phyloP scores from a whole-genome alignment of 2,113 vertebrate species.

The Anolis sagrei region DNA sequence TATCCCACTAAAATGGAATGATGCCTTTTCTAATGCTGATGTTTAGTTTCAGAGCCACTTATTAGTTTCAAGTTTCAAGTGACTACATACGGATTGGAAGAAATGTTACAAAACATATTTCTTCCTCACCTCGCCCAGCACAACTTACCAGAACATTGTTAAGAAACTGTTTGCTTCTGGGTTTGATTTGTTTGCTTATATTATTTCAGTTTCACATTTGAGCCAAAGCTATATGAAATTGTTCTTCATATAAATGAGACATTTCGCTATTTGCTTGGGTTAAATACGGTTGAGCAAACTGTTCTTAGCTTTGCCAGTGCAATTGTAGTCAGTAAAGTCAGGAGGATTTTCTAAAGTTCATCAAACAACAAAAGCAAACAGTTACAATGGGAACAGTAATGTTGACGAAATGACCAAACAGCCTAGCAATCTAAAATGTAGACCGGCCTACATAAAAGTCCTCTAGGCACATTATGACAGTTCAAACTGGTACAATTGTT shows the following conservation, averaged over 20 bases:
- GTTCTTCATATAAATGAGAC: background rate
- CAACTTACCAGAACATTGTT: background rate
- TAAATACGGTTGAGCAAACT: background rate
- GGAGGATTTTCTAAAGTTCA: background rate
- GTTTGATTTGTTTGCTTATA: background rate
- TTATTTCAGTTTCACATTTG: background rate
- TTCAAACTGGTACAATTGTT: background rate
- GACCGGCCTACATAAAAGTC: background rate
- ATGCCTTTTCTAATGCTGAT: background rate
- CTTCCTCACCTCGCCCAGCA: too few relatives aligned
- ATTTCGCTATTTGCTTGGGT: background rate
- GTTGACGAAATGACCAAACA: background rate
- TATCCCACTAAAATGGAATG: background rate
- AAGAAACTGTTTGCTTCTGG: background rate
- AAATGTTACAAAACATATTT: background rate
- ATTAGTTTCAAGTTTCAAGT: background rate
- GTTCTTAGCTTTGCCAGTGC: too few relatives aligned
- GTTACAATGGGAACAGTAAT: background rate
- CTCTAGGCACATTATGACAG: background rate
- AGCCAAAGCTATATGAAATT: background rate
- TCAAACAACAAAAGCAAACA: background rate
- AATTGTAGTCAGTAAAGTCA: background rate
- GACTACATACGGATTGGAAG: background rate
- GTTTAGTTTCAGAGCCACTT: background rate
- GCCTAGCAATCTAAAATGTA: background rate